A percentile compares a stretch with the other conserved stretches of the same genome.
These are phyloP conservation scores for Euphydryas editha DNA, from an alignment of 2,888 invertebrate species.

Conservation along the genomic window DNA sequence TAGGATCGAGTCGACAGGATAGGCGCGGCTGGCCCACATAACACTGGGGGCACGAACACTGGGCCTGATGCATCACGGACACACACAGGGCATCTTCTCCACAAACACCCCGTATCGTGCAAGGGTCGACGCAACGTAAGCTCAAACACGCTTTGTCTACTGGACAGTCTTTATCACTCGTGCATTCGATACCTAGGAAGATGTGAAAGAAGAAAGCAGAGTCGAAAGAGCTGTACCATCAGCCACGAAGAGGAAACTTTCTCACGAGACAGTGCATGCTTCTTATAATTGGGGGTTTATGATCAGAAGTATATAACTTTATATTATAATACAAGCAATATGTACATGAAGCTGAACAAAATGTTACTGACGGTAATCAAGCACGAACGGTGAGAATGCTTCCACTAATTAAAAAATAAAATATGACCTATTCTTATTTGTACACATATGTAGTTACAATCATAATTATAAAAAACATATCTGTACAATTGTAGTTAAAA, in stretches of 20 bases:
- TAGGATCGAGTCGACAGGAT: slow-evolving; percentile 90
- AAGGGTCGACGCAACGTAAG: slow-evolving; percentile 95
- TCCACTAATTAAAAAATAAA: slow-evolving; percentile 72
- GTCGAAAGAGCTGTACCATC: slow-evolving; percentile 90
- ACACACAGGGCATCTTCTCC: slow-evolving; percentile 95
- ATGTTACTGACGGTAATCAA: slow-evolving; percentile 81
- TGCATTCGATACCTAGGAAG: slow-evolving; percentile 92
- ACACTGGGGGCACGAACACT: slow-evolving; percentile 95
- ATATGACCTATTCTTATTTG: slow-evolving; percentile 52
- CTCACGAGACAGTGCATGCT: slow-evolving; percentile 90
- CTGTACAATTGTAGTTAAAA: slow-evolving; percentile 33
- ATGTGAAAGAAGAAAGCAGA: slow-evolving; percentile 84
- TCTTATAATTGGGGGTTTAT: slow-evolving; percentile 83
- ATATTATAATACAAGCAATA: slow-evolving; percentile 85
- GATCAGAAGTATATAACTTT: slow-evolving; percentile 80
- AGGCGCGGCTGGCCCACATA: slow-evolving; percentile 92
- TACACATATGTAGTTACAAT: slow-evolving; percentile 42
- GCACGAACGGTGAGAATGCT: slow-evolving; percentile 85
- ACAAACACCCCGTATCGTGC: slow-evolving; percentile 93
- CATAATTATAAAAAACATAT: slow-evolving; percentile 39
- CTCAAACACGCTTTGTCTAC: slow-evolving; percentile 96
- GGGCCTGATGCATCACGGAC: slow-evolving; percentile 92
- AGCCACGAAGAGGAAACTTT: slow-evolving; percentile 95
- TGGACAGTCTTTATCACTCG: slow-evolving; percentile 95
- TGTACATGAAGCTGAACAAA: slow-evolving; percentile 84